Conservation (phyloP, 1,140 invertebrate species). For the Mylabris phalerata region DNA sequence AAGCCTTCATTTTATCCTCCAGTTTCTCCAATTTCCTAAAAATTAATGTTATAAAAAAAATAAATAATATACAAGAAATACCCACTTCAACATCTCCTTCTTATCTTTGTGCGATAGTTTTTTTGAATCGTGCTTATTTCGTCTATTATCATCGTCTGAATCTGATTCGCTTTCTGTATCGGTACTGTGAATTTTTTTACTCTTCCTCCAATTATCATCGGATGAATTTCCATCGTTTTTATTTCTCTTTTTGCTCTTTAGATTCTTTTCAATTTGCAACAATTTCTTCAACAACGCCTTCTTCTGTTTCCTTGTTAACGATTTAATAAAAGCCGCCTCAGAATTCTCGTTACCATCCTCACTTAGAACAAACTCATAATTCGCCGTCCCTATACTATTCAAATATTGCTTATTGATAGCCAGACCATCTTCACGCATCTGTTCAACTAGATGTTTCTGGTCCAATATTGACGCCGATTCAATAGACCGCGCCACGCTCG, state of each 20-base stretch:
- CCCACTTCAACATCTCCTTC: conserved; percentile 13
- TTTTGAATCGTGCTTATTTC: conserved; percentile 5
- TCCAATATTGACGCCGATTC: conserved; percentile 52
- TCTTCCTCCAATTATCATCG: conserved; percentile 1
- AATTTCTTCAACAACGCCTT: conserved; percentile 77
- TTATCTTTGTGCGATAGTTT: conserved; percentile 1
- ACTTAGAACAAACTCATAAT: conserved; percentile 43
- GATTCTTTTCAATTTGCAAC: conserved; percentile 11
- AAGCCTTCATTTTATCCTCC: conserved; percentile 40
- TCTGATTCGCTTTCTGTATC: conserved; percentile 11
- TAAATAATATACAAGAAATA: conserved; percentile 1
- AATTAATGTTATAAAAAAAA: conserved; percentile 17
- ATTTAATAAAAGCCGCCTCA: conserved; percentile 74
- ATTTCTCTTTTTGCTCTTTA: not conserved
- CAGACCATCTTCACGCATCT: conserved; percentile 89
- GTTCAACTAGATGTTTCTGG: conserved; percentile 71
- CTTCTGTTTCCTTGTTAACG: conserved; percentile 80
- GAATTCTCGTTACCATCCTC: conserved; percentile 55
- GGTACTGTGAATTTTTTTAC: not conserved
- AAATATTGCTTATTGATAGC: conserved; percentile 71
- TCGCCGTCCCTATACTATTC: conserved; percentile 38
- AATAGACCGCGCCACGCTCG: conserved; percentile 57
- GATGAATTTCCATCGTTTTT: not conserved
- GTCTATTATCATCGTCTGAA: conserved; percentile 2
- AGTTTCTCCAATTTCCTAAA: conserved; percentile 70